Conservation (phyloP, 2,888 invertebrate species). For the Torymus auratus region DNA sequence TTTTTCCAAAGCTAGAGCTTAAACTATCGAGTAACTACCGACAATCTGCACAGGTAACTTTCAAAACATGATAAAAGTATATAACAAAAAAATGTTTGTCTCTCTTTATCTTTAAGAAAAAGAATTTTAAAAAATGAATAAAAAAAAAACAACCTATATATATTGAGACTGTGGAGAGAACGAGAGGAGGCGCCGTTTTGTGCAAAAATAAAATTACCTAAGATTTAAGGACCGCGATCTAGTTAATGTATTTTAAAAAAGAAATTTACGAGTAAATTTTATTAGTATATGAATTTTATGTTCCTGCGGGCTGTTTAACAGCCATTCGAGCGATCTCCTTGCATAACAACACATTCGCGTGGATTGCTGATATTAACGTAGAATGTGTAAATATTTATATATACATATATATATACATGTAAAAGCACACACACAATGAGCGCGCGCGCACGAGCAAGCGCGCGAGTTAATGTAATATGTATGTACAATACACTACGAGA, state of each 20-base stretch:
- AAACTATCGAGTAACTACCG: conserved; percentile 39
- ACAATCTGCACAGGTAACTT: conserved; percentile 49
- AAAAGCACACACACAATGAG: conserved; percentile 32
- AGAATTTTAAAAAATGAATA: neutral
- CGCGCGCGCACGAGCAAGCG: conserved; percentile 33
- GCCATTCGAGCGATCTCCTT: conserved; percentile 72
- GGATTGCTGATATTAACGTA: conserved; percentile 59
- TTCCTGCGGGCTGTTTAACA: conserved; percentile 72
- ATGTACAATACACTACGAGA: conserved; percentile 52
- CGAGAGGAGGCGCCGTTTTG: conserved; percentile 48
- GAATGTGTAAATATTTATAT: conserved; percentile 58
- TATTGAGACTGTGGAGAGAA: conserved; percentile 53
- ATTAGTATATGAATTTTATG: conserved; percentile 67
- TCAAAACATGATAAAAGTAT: conserved; percentile 24
- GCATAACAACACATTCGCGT: conserved; percentile 67
- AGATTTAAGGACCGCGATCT: conserved; percentile 57
- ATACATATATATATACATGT: conserved; percentile 54
- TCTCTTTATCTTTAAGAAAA: conserved; percentile 33
- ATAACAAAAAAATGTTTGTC: conserved; percentile 19
- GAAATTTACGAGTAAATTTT: conserved; percentile 51
- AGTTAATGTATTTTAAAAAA: conserved; percentile 54
- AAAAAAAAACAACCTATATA: conserved; percentile 39
- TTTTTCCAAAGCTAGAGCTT: conserved; percentile 28
- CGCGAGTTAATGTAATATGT: conserved; percentile 42
- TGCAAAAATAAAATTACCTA: conserved; percentile 58